Evolutionary conservation across 2,888 invertebrate species (phyloP).

Genomic region (Hipparchia sbordonii): DNA sequence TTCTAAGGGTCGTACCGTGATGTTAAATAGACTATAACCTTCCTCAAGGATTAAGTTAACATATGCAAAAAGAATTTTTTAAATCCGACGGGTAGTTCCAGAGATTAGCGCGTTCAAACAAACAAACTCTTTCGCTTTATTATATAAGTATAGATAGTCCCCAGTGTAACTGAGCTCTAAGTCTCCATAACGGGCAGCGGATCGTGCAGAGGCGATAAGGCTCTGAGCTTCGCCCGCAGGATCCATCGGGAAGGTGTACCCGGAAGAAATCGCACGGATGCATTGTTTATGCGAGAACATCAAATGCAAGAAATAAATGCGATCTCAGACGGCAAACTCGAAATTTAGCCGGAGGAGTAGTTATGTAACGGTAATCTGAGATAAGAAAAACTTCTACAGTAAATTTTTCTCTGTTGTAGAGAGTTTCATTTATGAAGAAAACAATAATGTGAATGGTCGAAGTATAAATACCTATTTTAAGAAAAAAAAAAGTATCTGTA

Average conservation of each 20-base stretch:
- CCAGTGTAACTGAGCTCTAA: conserved; percentile 37
- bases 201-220: conserved; percentile 45
- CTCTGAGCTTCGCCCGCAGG: conserved; percentile 20
- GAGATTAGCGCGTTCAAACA: too few relatives aligned
- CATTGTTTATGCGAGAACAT: conserved; percentile 23
- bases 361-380: background rate
- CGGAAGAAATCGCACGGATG: conserved; percentile 21
- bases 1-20: too few relatives aligned
- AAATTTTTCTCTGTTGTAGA: background rate
- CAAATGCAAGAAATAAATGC: conserved; percentile 7
- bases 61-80: too few relatives aligned
- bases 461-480: background rate
- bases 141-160: conserved; percentile 6
- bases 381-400: background rate
- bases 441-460: background rate
- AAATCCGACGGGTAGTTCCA: too few relatives aligned
- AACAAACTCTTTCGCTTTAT: too few relatives aligned
- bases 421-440: background rate
- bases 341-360: background rate
- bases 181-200: conserved; percentile 45
- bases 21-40: too few relatives aligned
- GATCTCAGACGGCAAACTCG: conserved; percentile 11
- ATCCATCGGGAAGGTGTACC: conserved; percentile 14
- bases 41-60: too few relatives aligned
- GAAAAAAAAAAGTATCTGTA: too few relatives aligned